phyloP scores from a whole-genome alignment of 2,888 invertebrate species.

The Aspidapion aeneum region DNA sequence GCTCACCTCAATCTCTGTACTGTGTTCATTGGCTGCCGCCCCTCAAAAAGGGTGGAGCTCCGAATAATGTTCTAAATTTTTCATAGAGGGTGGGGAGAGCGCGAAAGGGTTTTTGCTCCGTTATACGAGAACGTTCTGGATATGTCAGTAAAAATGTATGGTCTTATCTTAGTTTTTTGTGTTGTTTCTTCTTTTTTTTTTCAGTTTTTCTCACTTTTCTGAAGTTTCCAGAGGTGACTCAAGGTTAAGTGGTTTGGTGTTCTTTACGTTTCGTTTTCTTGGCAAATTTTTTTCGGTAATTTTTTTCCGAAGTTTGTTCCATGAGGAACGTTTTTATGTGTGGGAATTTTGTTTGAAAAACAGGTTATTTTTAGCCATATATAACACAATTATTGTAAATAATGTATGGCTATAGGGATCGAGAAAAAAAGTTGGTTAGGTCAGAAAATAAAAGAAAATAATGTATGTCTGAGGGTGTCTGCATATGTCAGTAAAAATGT shows the following conservation, averaged over 20 bases:
- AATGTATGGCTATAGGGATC: no score
- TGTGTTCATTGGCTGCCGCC: conserved; percentile 13
- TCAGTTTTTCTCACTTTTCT: no score
- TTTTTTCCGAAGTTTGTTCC: not conserved
- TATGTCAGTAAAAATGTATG: not conserved
- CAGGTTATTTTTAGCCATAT: no score
- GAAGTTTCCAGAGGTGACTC: not conserved
- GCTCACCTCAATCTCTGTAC: conserved; percentile 17
- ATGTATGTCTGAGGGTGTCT: no score
- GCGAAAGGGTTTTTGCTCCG: not conserved
- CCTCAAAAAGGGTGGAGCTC: not conserved
- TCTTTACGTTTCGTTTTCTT: not conserved
- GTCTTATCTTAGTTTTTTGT: not conserved
- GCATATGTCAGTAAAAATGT: no score
- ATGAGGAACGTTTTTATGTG: no score
- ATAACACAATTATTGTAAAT: no score
- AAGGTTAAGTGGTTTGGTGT: not conserved
- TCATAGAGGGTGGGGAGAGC: conserved; percentile 8
- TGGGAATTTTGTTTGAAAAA: no score
- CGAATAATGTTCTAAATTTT: not conserved
- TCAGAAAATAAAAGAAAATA: no score
- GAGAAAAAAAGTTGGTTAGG: no score
- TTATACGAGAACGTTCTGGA: not conserved
- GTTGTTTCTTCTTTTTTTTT: no score
- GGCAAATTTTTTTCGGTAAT: not conserved